Base-by-base conservation (phyloP, 2,113 vertebrate species). In the Pelusios castaneus region DNA sequence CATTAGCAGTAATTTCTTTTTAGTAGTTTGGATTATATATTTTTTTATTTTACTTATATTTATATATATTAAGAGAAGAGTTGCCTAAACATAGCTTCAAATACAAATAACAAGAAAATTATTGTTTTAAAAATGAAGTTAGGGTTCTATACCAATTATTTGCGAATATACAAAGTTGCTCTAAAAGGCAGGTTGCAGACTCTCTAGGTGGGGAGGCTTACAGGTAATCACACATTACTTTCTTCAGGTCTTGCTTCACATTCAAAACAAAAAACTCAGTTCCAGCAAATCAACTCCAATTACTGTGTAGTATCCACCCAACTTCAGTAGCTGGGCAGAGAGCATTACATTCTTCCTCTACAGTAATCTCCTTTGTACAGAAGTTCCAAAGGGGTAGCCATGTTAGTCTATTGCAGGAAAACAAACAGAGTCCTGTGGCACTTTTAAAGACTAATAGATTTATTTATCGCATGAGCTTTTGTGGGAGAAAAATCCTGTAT, bases 21-120 rank as follows among this genome's bases (percentile, higher is more conserved):
- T 2, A 27, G 34, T 43, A 14, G 41, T 10, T 8, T 0, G 7
- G 6, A 29, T 24, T 3, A 17, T 0, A 6, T 3, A 1, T 49
- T 34, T 45, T 24, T n/a, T 41, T 38, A 58, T 86, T 67, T n/a
- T 60, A 56, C 45, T 8, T 56, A 6, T 4, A 55, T 51, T 55
- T 41, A 10, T 1, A 43, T 21, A 3, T 14, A 1, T 51, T 22
- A 34, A 58, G 27, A 10, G 34, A 38, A 13, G 29, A 10, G 49
- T 10, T 47, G 12, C 43, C n/a, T 14, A 41, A 47, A 22, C 22
- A 1, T 16, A 80, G 79, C 13, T 58, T 58, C 29, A 6, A 2
- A 49, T 16, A 11, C 77, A 13, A 22, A 21, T 43, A 31, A 29
- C 16, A 19, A 1, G 34, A 13, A 70, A 89, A 54, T 58, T 3